Percentiles rank a stretch among this genome's conserved stretches.
Conservation (phyloP, 2,888 invertebrate species). For the Cenopis cana region DNA sequence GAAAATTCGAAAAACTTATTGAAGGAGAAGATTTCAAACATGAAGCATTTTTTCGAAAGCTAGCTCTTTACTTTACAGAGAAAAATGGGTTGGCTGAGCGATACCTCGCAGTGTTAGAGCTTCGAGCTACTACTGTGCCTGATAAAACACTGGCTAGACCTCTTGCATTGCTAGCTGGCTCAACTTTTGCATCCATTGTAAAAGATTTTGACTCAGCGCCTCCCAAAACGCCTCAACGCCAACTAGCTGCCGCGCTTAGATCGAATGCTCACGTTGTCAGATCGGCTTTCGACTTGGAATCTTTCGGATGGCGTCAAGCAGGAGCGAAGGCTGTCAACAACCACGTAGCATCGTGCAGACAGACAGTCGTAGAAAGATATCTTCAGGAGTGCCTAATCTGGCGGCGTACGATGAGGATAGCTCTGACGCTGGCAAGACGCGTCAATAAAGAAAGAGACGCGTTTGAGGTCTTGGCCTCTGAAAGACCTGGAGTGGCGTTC, state of each 20-base stretch:
- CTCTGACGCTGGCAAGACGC: conserved; percentile 56
- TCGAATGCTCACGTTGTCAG: conserved; percentile 59
- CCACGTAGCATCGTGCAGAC: conserved; percentile 54
- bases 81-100: conserved; percentile 56
- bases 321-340: conserved; percentile 66
- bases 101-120: conserved; percentile 48
- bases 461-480: conserved; percentile 50
- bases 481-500: conserved; percentile 57
- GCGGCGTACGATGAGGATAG: conserved; percentile 56
- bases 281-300: conserved; percentile 56
- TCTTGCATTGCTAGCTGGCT: conserved; percentile 47
- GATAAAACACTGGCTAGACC: conserved; percentile 47
- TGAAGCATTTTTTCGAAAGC: conserved; percentile 58
- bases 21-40: conserved; percentile 46
- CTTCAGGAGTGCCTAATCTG: conserved; percentile 54
- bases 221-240: conserved; percentile 40
- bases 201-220: conserved; percentile 44
- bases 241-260: conserved; percentile 55
- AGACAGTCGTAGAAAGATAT: conserved; percentile 49
- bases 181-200: conserved; percentile 40
- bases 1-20: conserved; percentile 50
- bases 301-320: conserved; percentile 55
- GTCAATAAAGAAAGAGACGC: conserved; percentile 49
- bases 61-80: conserved; percentile 65
- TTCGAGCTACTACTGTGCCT: conserved; percentile 22